Evolutionary conservation across 2,888 invertebrate genomes (phyloP), one percentile per base, ranked within the genome.

Genomic region (Spialia ferax): DNA sequence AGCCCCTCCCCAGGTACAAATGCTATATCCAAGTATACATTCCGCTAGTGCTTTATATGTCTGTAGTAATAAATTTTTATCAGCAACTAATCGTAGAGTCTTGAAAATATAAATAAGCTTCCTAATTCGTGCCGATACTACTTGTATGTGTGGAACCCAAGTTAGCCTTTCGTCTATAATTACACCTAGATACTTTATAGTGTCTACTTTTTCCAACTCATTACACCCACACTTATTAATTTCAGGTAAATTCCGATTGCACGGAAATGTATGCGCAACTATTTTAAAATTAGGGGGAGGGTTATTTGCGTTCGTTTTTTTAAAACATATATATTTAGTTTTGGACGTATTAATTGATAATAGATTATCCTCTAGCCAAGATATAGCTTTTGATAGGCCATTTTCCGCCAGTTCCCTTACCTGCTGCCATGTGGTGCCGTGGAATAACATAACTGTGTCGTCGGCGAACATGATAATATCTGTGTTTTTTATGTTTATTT

Each of bases 181-280:
- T 48, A 48, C 20, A 20, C 48, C 48, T 18, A 48, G 20, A 48
- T 48, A 48, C 20, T 48, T 48, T 48, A 48, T 48, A 20, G 48
- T 18, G 2, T 48, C 20, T 10, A 20, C 48, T 10, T 15, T 18
- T 7, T 48, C 48, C 20, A 48, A 20, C 1, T 15, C 48, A 20
- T 20, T 20, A 8, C 48, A 48, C 2, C 3, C 7, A 48, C 48
- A 18, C 2, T 7, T 20, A 8, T 10, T 1, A 1, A 10, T 20
- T 10, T 20, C 20, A 0, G 48, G 13, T 8, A 18, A 1, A 48
- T 45, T 45, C 1, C 15, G 45, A 8, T 45, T 45, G 18, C 45
- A 45, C 1, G 45, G 45, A 18, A 18, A 45, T 1, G 18, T 18
- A 45, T 45, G 45, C 1, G 45, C 45, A 45, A 18, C 45, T 5